These are phyloP conservation scores for Stegostoma tigrinum DNA, from an alignment of 2,113 vertebrate species.

Conservation along the genomic window DNA sequence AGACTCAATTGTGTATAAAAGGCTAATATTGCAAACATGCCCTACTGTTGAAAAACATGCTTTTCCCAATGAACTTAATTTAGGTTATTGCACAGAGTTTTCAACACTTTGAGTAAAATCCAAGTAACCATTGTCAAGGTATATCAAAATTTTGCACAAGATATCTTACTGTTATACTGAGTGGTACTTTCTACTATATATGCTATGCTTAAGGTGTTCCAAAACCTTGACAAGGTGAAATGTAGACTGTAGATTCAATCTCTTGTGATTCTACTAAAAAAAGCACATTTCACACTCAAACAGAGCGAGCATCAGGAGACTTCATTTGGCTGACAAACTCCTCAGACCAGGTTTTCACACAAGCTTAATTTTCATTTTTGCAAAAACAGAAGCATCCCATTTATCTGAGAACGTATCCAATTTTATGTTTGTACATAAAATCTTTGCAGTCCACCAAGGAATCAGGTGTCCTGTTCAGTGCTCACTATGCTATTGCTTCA, in stretches of 20 bases:
- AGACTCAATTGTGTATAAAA: not conserved
- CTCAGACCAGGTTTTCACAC: constrained; percentile 2
- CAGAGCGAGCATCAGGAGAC: constrained; percentile 27
- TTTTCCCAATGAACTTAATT: not conserved
- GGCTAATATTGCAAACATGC: not conserved
- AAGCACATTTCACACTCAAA: constrained; percentile 26
- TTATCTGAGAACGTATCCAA: not conserved
- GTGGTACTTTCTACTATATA: not conserved
- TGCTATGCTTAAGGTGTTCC: constrained; percentile 21
- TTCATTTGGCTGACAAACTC: constrained; percentile 17
- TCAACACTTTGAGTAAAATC: not conserved
- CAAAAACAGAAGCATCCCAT: not conserved
- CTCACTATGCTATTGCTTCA: not conserved
- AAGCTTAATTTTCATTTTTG: constrained; percentile 20
- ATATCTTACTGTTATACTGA: not conserved
- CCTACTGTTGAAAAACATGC: not conserved
- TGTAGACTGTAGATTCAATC: not conserved
- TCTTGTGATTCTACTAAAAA: not conserved
- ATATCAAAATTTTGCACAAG: not conserved
- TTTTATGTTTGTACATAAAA: not conserved
- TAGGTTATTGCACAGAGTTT: not conserved
- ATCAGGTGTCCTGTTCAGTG: not conserved
- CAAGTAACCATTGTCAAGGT: not conserved
- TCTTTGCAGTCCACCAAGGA: not conserved
- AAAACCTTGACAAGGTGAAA: constrained; percentile 24